Base-by-base conservation (phyloP, 92 coral and sea anemone species). In the Porites lobata region DNA sequence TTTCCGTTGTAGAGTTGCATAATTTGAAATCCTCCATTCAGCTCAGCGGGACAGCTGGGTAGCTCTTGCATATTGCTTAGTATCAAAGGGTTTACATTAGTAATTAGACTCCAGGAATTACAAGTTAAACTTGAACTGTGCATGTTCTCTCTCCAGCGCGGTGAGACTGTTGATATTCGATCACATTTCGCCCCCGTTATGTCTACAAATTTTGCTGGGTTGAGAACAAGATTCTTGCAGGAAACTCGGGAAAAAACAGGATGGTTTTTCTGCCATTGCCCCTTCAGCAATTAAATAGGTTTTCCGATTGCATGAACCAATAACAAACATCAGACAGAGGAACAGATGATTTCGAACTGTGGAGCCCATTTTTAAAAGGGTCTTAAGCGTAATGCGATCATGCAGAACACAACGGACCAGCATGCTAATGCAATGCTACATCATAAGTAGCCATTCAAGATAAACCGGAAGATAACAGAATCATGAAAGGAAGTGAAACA, bases 11-110 rank as follows among this genome's bases (percentile, higher is more conserved):
- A 81, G 2, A 90, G 69, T 65, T 85, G 72, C 1, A 73, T 69
- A 58, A 94, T 90, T 82, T 90, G 82, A 76, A 78, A 85, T 1
- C 94, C 94, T 38, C 98, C 96, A 72, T 72, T 85, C 43, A 94
- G 77, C n/a, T 80, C 87, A 19, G 53, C 21, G 6, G 98, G 96
- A 59, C 98, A 94, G 91, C 93, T 93, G 19, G 91, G 70, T 1
- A 93, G 68, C 77, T 88, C 91, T 21, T 54, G 13, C 62, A 75
- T 87, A 62, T 82, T 54, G 72, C 82, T 87, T 43, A 90, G 87
- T 53, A 94, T 74, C 61, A 94, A 90, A 38, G 85, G 93, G 10
- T 72, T 50, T 59, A 89, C 88, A 65, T 87, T 53, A 10, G 75
- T n/a, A 8, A 32, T 72, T 12, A 87, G 75, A 19, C 62, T 65